These are phyloP conservation scores for Strigops habroptila DNA, from an alignment of 2,113 vertebrate species.

Conservation along the genomic window DNA sequence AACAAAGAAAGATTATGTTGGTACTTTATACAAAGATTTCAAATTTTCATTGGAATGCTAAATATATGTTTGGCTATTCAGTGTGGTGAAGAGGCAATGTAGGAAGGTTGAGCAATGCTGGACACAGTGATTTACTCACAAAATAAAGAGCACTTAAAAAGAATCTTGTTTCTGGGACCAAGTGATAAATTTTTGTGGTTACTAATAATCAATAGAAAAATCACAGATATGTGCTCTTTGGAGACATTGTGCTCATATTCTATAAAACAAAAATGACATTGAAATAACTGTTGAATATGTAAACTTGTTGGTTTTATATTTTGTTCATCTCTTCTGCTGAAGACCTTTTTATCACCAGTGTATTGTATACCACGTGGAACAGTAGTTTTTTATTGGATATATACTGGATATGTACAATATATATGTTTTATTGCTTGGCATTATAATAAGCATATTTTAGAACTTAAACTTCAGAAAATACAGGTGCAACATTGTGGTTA, in stretches of 20 bases:
- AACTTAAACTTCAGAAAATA: neutral
- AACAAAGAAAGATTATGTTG: neutral
- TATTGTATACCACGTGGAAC: neutral
- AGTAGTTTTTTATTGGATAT: neutral
- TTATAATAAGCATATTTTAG: neutral
- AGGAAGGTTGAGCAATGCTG: neutral
- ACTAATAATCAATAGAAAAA: neutral
- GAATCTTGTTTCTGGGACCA: neutral
- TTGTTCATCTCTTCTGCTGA: neutral
- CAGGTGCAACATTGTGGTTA: neutral
- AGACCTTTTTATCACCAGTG: neutral
- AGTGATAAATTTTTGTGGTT: neutral
- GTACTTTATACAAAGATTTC: neutral
- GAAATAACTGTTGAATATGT: neutral
- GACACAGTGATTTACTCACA: neutral
- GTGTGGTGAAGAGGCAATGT: neutral
- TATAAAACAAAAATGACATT: neutral
- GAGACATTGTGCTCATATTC: neutral
- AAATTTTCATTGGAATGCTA: neutral
- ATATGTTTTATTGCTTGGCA: neutral
- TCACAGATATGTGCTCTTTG: neutral
- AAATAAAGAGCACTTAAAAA: neutral
- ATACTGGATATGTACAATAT: neutral
- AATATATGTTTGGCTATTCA: neutral
- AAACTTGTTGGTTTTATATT: neutral